Base-by-base conservation (phyloP, 2,113 vertebrate genomes). In the Lepidothrix coronata region DNA sequence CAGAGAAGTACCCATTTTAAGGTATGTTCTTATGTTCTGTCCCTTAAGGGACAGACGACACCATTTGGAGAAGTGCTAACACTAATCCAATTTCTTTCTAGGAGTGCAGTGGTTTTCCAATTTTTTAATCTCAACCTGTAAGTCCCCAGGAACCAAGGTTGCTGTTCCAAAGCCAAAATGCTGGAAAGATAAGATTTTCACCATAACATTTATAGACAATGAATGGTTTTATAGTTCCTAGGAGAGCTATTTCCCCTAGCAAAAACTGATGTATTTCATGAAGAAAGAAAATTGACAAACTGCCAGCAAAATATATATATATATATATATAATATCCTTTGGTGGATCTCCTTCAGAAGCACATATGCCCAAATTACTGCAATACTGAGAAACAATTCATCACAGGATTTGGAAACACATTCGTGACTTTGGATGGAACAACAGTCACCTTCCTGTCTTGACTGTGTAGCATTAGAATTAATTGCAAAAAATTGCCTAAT, bases 31-130 rank as follows among this genome's bases (percentile, higher is more conserved):
- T 51, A 15, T 51, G 49, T 52, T 52, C 51, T 27, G 51, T 12
- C 51, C 51, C 5, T 6, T 43, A 18, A 61, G 14, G 14, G 30
- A 37, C 11, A 65, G 63, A 52, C 63, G 21, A 55, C 15, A 35
- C 2, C 14, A 12, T 77, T 61, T 74, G 18, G 33, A 81, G 30
- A 51, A 2, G 4, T 12, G 15, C 6, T 71, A n/a, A 28, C 2
- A 5, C 5, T 44, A 54, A 52, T 35, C 37, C 37, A 71, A 2
- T 7, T 66, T 28, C 24, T 16, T 57, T 11, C 21, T n/a, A 35
- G 12, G 12, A 62, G 28, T 1, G 6, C 6, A 51, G 12, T 7
- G 3, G 0, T 48, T 75, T 74, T 71, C 6, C 71, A 44, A 44
- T 71, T 76, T 77, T 57, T 39, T 35, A 28, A 30, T 44, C n/a